These are phyloP conservation scores for Rhagium mordax DNA, from an alignment of 2,888 invertebrate species.

Conservation along the genomic window DNA sequence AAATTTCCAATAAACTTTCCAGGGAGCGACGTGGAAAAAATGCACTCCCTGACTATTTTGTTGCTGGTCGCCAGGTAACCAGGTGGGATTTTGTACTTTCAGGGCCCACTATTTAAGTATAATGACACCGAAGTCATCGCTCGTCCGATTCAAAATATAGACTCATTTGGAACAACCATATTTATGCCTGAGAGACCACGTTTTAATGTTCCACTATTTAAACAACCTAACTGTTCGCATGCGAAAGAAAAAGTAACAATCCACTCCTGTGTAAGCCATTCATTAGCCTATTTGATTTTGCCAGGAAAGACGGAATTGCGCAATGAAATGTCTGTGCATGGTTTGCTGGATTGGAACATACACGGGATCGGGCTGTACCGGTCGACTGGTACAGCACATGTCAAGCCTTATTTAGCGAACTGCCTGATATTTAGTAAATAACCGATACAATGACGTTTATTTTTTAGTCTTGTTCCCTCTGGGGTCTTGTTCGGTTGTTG, in stretches of 20 bases:
- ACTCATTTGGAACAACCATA: too few species aligned
- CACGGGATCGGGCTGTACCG: conserved; percentile 28
- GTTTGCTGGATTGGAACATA: conserved; percentile 26
- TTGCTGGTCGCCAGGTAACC: too few species aligned
- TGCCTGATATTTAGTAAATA: conserved; percentile 13
- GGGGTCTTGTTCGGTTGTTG: not conserved
- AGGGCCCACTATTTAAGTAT: too few species aligned
- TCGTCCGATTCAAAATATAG: not conserved
- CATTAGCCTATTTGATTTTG: conserved; percentile 45
- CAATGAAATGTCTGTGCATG: conserved; percentile 25
- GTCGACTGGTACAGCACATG: conserved; percentile 34
- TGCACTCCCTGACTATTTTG: too few species aligned
- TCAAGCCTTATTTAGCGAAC: conserved; percentile 31
- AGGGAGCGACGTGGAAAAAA: too few species aligned
- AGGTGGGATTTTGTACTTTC: too few species aligned
- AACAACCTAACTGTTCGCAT: not conserved
- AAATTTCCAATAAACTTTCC: too few species aligned
- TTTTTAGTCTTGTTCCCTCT: not conserved
- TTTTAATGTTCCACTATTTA: not conserved
- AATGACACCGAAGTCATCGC: too few species aligned
- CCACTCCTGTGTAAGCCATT: conserved; percentile 40
- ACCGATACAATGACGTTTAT: conserved; percentile 3
- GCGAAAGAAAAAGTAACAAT: not conserved
- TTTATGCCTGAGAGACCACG: too few species aligned
- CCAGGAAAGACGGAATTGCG: conserved; percentile 22